Percentiles rank a stretch among this genome's conserved stretches.
phyloP scores from a whole-genome alignment of 2,888 invertebrate genomes.

The Pseudeuparius sepicola region DNA sequence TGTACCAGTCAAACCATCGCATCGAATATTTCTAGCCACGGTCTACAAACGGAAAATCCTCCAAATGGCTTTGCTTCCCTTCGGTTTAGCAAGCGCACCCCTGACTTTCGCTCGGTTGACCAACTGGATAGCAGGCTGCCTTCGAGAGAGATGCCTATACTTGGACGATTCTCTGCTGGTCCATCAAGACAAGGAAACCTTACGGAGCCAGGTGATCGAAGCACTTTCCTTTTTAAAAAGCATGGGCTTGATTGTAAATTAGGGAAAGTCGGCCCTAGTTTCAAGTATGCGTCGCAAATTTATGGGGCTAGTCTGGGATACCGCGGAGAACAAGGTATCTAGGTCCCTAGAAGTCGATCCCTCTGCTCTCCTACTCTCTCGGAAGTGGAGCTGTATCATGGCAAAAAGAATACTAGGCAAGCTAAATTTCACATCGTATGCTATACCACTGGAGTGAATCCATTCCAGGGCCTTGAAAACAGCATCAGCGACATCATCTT shows the following conservation, averaged over 20 bases:
- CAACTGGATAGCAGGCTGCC: constrained; percentile 23
- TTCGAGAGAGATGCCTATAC: constrained; percentile 21
- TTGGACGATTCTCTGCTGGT: constrained; percentile 22
- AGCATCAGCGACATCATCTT: background rate
- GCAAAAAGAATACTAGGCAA: constrained; percentile 7
- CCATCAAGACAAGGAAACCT: constrained; percentile 5
- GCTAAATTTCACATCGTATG: constrained; percentile 3
- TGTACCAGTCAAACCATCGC: constrained; percentile 16
- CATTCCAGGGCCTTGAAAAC: constrained; percentile 2
- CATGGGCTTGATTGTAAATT: constrained; percentile 15
- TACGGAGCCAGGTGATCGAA: background rate
- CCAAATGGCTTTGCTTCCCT: constrained; percentile 16
- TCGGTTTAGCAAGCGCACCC: constrained; percentile 21
- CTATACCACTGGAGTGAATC: constrained; percentile 6
- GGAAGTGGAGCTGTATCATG: too few species aligned
- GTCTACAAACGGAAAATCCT: constrained; percentile 13
- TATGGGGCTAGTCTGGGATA: constrained; percentile 19
- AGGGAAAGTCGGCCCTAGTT: constrained; percentile 11
- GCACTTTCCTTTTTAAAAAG: constrained; percentile 8
- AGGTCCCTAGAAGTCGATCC: too few species aligned
- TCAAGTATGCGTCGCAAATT: constrained; percentile 9
- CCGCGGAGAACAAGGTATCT: constrained; percentile 6
- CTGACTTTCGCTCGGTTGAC: constrained; percentile 22
- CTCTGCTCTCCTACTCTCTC: constrained; percentile 2
- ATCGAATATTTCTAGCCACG: constrained; percentile 18